Percentiles rank a stretch among this genome's conserved stretches.
phyloP scores from a whole-genome alignment of 2,113 vertebrate genomes.

The Sylvicapra grimmia region DNA sequence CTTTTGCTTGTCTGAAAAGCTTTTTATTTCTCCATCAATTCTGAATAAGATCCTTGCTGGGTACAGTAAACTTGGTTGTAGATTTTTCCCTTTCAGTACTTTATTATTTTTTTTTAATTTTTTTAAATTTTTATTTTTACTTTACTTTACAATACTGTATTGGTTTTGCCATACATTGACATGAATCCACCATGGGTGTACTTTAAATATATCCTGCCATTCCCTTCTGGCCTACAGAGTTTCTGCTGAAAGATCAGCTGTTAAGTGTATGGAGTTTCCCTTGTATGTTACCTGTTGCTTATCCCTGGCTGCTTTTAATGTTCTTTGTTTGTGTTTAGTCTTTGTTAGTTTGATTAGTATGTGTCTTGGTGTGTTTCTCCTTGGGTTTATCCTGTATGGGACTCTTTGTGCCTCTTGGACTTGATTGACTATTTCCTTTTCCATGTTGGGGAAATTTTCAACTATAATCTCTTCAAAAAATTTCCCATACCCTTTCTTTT shows the following conservation, averaged over 20 bases:
- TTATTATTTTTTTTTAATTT: background rate
- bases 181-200: too few relatives aligned
- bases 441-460: background rate
- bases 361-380: background rate
- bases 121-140: too few relatives aligned
- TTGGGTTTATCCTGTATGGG: background rate
- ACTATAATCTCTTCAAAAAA: background rate
- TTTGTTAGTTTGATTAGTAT: background rate
- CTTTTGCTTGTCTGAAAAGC: background rate
- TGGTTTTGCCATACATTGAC: too few relatives aligned
- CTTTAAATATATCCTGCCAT: background rate
- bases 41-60: background rate
- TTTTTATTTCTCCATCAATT: background rate
- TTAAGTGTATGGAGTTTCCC: background rate
- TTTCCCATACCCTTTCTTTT: background rate
- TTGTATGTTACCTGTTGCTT: background rate
- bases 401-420: background rate
- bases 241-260: background rate
- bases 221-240: background rate
- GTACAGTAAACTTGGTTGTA: background rate
- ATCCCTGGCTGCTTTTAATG: background rate
- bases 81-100: background rate
- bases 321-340: background rate
- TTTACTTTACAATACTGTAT: too few relatives aligned
- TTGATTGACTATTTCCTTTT: background rate